Percentiles rank a stretch among this genome's conserved stretches.
Evolutionary conservation across 2,113 vertebrate genomes (phyloP).

Genomic region (Rhinogobius similis): DNA sequence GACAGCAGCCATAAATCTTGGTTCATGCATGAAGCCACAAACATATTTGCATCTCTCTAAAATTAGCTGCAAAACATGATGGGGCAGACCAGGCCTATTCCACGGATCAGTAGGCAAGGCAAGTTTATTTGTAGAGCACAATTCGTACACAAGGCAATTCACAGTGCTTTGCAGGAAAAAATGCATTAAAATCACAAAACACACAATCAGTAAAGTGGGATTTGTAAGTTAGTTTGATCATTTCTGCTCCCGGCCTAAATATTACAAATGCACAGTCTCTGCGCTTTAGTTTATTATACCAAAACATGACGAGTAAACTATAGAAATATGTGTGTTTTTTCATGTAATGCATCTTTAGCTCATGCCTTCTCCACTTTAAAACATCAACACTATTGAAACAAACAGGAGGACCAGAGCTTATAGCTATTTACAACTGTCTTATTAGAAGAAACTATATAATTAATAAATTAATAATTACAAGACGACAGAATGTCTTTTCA

Average conservation of each 20-base stretch:
- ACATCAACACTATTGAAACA: too few relatives aligned
- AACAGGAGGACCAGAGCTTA: too few relatives aligned
- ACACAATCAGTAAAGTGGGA: too few relatives aligned
- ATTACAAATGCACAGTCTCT: slow-evolving; percentile 36
- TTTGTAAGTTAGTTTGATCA: too few relatives aligned
- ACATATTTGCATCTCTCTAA: slow-evolving; percentile 64
- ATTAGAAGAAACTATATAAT: too few relatives aligned
- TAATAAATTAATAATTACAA: too few relatives aligned
- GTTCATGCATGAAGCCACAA: slow-evolving; percentile 65
- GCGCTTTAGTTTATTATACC: slow-evolving; percentile 12
- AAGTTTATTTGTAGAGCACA: slow-evolving; percentile 54
- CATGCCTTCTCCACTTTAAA: too few relatives aligned
- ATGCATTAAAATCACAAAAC: too few relatives aligned
- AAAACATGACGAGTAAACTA: slow-evolving; percentile 25
- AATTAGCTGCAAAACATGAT: slow-evolving; percentile 64
- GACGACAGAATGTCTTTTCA: too few relatives aligned
- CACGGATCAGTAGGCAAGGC: slow-evolving; percentile 46
- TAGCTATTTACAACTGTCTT: too few relatives aligned
- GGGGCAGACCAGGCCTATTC: slow-evolving; percentile 47
- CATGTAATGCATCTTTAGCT: neutral
- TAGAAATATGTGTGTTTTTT: neutral
- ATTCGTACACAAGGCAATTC: too few relatives aligned
- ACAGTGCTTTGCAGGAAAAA: too few relatives aligned
- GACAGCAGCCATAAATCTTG: slow-evolving; percentile 67
- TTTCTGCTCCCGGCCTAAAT: slow-evolving; percentile 25